Percentiles rank a stretch among this genome's conserved stretches.
Conservation (phyloP, 2,888 invertebrate genomes). For the Seira ritae region DNA sequence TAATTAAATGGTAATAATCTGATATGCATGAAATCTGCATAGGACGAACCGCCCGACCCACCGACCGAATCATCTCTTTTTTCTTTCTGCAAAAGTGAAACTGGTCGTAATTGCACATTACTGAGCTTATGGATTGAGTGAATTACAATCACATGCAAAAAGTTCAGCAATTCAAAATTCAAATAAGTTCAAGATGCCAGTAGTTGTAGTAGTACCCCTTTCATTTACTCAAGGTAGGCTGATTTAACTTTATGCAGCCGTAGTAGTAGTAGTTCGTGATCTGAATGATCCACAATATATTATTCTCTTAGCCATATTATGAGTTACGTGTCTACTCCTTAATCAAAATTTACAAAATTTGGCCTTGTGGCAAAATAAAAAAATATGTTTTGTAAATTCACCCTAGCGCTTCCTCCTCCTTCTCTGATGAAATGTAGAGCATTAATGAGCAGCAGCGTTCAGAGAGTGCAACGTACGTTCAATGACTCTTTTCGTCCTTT, state of each 20-base stretch:
- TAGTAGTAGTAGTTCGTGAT: slow-evolving; percentile 8
- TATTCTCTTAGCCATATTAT: neutral
- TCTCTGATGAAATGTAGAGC: slow-evolving; percentile 24
- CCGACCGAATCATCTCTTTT: slow-evolving; percentile 5
- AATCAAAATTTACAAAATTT: slow-evolving; percentile 7
- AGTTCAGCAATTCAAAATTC: neutral
- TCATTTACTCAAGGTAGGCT: too few species aligned
- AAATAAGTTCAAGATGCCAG: neutral
- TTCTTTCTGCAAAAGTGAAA: slow-evolving; percentile 49
- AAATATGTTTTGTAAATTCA: slow-evolving; percentile 36
- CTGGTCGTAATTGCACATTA: slow-evolving; percentile 26
- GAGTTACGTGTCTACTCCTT: neutral
- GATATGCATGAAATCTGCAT: neutral
- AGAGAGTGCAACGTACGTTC: slow-evolving; percentile 8
- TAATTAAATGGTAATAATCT: slow-evolving; percentile 9
- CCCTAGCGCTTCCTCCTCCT: slow-evolving; percentile 13
- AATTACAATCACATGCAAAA: slow-evolving; percentile 6
- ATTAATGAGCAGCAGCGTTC: neutral
- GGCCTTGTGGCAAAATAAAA: slow-evolving; percentile 1
- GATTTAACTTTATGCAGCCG: neutral
- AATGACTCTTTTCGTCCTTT: neutral
- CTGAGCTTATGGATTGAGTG: neutral
- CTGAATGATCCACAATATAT: neutral
- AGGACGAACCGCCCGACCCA: neutral
- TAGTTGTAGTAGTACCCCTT: too few species aligned